Evolutionary conservation across 2,797 vertebrate species (phyloP).

Genomic region (Botia almorhae): DNA sequence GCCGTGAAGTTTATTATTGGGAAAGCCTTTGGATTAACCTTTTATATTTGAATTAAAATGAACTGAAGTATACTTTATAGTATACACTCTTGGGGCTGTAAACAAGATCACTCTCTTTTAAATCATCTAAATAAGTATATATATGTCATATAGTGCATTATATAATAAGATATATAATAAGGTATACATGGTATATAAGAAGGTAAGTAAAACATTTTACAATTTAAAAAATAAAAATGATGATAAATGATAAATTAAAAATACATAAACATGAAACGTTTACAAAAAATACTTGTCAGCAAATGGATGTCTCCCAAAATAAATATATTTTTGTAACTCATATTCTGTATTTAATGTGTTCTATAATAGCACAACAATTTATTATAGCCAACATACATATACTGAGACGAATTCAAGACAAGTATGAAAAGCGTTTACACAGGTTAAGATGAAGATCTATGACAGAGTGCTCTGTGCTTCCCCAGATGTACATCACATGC

Average conservation of each 20-base stretch:
- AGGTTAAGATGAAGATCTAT: slow-evolving; percentile 24
- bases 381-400: background rate
- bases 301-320: too few species aligned
- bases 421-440: slow-evolving; percentile 24
- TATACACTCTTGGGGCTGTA: background rate
- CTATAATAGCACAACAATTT: background rate
- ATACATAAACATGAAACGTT: too few species aligned
- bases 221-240: too few species aligned
- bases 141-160: too few species aligned
- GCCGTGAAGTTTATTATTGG: background rate
- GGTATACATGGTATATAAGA: too few species aligned
- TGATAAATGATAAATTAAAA: too few species aligned
- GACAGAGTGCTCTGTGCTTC: slow-evolving; percentile 55
- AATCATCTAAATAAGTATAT: too few species aligned
- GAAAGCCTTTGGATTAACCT: background rate
- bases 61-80: background rate
- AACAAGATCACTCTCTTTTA: background rate
- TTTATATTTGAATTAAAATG: background rate
- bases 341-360: background rate
- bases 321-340: too few species aligned
- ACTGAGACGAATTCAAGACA: background rate
- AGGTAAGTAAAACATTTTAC: too few species aligned
- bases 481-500: slow-evolving; percentile 89
- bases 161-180: too few species aligned
- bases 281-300: too few species aligned